Base-by-base conservation (phyloP, 2,888 invertebrate genomes). In the Chymomyza amoena region DNA sequence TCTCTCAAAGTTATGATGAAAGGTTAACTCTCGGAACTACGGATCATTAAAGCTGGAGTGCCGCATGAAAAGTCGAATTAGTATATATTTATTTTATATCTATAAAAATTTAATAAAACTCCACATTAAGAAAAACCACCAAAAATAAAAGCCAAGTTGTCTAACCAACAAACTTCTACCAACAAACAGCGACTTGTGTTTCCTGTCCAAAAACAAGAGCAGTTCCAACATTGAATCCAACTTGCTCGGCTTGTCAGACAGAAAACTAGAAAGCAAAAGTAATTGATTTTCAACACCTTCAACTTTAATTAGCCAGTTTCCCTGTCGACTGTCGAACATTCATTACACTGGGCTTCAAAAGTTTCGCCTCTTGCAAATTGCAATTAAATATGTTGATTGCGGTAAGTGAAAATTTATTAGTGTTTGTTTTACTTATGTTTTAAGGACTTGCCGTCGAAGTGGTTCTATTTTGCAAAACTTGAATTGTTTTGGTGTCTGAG, bases 401-500 rank as follows among this genome's bases (percentile, higher is more conserved):
- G 70, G 64, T 61, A 78, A 78, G 73, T 69, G 54, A 70, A 84
- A 77, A 80, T 80, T 72, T 84, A 80, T 84, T 84, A 71, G 85
- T 66, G 76, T 66, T 59, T 81, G 66, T 61, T 74, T 45, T 45
- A 45, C 39, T 45, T 45, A 45, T 61, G 75, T 70, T 80, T 65
- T 25, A 7, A 16, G 45, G 16, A 7, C 20, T 20, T 15, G 57
- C 39, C 57, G 28, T 57, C 54, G 66, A 18, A 54, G 39, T 61
- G 32, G 1, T 32, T 7, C 32, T 32, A 32, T 32, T 32, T 32
- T 7, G 32, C 32, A 32, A 32, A 32, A 32, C 32, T 32, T 32
- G 32, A 32, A 32, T 9, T 32, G 32, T 32, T 39, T 18, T 36
- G 60, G 60, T n/a, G 18, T 25, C 10, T 57, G 32, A 61, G 57